Conservation (phyloP, 2,113 vertebrate species). For the Progne subis region DNA sequence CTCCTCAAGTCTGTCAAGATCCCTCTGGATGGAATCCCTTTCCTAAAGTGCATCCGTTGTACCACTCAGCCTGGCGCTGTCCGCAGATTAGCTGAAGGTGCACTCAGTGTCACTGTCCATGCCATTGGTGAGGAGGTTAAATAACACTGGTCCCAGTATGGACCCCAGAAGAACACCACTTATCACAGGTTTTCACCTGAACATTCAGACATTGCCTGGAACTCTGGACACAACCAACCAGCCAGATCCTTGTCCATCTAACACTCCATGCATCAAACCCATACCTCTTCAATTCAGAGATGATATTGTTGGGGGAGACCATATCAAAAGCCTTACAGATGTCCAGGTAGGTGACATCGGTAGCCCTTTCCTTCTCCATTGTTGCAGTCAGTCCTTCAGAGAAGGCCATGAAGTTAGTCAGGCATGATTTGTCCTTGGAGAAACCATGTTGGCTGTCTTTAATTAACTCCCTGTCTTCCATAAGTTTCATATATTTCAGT, state of each 20-base stretch:
- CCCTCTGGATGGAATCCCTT: neutral
- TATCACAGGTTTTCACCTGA: neutral
- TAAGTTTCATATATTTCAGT: neutral
- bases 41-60: neutral
- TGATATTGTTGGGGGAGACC: neutral
- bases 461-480: neutral
- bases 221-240: neutral
- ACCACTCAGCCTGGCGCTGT: neutral
- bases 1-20: neutral
- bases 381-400: neutral
- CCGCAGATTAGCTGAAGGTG: neutral
- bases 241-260: neutral
- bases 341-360: neutral
- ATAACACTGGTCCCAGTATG: rapidly evolving
- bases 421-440: neutral
- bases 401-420: neutral
- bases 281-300: neutral
- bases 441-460: neutral
- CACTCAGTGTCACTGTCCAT: neutral
- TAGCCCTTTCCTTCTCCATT: neutral
- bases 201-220: neutral
- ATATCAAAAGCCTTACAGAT: neutral
- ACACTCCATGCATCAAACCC: neutral
- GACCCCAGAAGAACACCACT: neutral
- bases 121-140: neutral